These are phyloP conservation scores for Zosterops borbonicus DNA, from an alignment of 2,113 vertebrate species.

Conservation along the genomic window DNA sequence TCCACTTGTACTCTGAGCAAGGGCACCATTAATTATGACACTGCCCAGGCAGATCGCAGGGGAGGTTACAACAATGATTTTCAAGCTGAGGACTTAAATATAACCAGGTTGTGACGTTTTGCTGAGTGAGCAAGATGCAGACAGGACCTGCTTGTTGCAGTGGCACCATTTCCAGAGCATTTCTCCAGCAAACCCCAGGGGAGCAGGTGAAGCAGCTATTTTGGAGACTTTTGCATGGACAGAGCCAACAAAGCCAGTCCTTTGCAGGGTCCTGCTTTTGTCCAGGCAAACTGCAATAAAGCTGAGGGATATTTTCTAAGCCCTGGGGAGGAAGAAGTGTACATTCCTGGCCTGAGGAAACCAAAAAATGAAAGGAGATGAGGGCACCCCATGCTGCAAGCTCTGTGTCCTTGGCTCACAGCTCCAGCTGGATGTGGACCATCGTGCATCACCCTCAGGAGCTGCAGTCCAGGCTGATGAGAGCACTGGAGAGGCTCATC, in stretches of 20 bases:
- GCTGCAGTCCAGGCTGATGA: background rate
- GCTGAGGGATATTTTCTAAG: background rate
- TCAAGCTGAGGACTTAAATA: conserved; percentile 52
- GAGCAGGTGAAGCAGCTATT: background rate
- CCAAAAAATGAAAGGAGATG: background rate
- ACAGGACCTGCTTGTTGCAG: background rate
- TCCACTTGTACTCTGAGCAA: conserved; percentile 53
- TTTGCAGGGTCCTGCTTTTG: background rate
- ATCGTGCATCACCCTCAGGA: accelerated
- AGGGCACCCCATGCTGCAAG: background rate
- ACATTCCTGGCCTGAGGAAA: background rate
- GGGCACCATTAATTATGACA: conserved; percentile 59
- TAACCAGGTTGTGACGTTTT: conserved; percentile 29
- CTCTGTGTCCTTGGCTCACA: background rate
- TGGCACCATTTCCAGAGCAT: background rate
- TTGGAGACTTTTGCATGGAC: background rate
- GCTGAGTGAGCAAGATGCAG: conserved; percentile 35
- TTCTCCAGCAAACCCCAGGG: background rate
- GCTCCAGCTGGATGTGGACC: background rate
- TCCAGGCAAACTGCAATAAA: background rate
- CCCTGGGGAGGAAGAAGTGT: background rate
- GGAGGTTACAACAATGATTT: conserved; percentile 33
- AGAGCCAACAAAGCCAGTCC: background rate
- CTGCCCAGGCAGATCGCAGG: conserved; percentile 25
- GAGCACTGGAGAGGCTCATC: background rate